Evolutionary conservation across 2,797 vertebrate species (phyloP).

Genomic region (Oreonectes daqikongensis): DNA sequence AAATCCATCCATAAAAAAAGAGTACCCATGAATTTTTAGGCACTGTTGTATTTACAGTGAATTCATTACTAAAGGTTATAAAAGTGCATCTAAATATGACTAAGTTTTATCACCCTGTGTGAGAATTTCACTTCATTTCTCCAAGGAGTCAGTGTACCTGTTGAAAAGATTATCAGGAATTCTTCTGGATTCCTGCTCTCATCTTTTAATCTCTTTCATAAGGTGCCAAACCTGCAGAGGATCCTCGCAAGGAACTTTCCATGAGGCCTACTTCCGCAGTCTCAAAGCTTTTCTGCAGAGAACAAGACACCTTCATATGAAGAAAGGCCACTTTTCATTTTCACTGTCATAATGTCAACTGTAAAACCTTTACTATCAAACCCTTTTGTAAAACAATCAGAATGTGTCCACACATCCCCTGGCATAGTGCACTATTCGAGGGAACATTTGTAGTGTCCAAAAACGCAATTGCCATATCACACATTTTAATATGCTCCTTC

Average conservation of each 20-base stretch:
- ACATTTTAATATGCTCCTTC: too few species aligned
- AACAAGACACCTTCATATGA: background rate
- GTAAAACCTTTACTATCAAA: too few species aligned
- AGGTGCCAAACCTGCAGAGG: constrained; percentile 23
- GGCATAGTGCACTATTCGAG: too few species aligned
- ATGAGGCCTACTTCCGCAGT: constrained; percentile 27
- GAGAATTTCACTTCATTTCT: constrained; percentile 17
- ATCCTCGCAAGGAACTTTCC: constrained; percentile 17
- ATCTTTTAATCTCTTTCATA: constrained; percentile 57
- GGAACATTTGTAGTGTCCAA: too few species aligned
- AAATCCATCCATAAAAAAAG: too few species aligned
- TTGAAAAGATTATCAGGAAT: constrained; percentile 39
- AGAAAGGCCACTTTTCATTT: constrained; percentile 18
- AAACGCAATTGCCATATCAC: too few species aligned
- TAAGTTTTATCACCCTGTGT: constrained; percentile 11
- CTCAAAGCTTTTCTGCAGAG: constrained; percentile 25
- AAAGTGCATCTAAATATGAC: constrained; percentile 16
- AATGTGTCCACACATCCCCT: too few species aligned
- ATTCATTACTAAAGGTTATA: constrained; percentile 5
- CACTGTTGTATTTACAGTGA: background rate
- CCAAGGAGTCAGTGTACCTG: constrained; percentile 23
- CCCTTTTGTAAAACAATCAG: too few species aligned
- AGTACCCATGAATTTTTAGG: too few species aligned
- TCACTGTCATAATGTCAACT: constrained; percentile 10
- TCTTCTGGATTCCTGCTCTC: constrained; percentile 37